A percentile compares a stretch with the other conserved stretches of the same genome.
Conservation (phyloP, 2,797 vertebrate genomes). For the Botia almorhae region DNA sequence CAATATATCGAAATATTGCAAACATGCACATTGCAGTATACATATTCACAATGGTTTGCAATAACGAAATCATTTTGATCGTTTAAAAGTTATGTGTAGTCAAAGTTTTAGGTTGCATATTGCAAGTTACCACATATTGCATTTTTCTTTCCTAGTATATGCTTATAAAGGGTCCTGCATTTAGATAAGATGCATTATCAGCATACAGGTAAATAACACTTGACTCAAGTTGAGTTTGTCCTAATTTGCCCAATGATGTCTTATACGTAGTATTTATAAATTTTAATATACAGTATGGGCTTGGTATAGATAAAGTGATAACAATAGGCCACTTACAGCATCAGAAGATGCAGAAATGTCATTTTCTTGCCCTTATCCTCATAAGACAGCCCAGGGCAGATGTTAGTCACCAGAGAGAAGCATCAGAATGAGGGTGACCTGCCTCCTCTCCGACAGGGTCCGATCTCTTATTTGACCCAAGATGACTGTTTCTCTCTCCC, state of each 20-base stretch:
- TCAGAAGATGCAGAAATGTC: not conserved
- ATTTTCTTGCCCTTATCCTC: conserved; percentile 18
- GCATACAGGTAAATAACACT: too few species aligned
- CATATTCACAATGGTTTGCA: too few species aligned
- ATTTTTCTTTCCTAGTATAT: too few species aligned
- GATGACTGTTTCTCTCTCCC: not conserved
- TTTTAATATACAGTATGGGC: not conserved
- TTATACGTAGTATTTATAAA: not conserved
- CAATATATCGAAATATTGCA: too few species aligned
- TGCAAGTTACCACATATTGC: too few species aligned
- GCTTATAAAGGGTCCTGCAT: too few species aligned
- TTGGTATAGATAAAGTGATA: not conserved
- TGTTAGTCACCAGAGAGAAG: not conserved
- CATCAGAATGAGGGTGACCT: not conserved
- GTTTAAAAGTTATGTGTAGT: too few species aligned
- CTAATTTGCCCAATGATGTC: not conserved
- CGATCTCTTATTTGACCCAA: not conserved
- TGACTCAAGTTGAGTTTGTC: too few species aligned
- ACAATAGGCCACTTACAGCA: not conserved
- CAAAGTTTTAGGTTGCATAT: too few species aligned
- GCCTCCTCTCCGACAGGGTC: conserved; percentile 7
- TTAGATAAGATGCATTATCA: too few species aligned
- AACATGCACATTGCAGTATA: too few species aligned
- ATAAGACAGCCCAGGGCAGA: conserved; percentile 19
- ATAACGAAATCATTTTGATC: too few species aligned